phyloP scores from a whole-genome alignment of 2,797 vertebrate species.

The Xenops minutus region DNA sequence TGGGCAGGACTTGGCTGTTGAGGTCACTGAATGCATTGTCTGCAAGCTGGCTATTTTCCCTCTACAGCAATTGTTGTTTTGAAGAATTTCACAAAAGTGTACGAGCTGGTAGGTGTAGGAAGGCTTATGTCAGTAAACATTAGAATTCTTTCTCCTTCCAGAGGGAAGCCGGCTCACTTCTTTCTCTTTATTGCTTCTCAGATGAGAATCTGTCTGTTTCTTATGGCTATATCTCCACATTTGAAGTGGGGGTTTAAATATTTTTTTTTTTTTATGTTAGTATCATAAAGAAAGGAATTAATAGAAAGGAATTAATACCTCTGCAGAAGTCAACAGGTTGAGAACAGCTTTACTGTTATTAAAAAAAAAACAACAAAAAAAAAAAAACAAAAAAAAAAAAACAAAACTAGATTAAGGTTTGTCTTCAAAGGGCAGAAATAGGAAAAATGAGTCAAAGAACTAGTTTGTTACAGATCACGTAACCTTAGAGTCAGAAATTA shows the following conservation, averaged over 20 bases:
- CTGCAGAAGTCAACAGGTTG: background rate
- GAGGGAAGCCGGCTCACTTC: background rate
- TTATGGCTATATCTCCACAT: background rate
- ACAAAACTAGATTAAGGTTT: background rate
- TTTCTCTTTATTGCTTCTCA: background rate
- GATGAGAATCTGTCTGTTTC: background rate
- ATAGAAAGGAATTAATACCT: background rate
- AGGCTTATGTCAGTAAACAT: background rate
- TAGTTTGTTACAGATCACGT: background rate
- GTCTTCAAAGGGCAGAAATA: background rate
- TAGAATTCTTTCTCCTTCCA: background rate
- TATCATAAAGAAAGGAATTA: background rate
- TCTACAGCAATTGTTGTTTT: background rate
- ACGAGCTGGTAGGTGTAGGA: background rate
- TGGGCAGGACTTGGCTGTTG: background rate
- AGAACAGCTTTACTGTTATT: background rate
- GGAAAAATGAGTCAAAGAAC: background rate
- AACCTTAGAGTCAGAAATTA: background rate
- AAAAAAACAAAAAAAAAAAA: background rate
- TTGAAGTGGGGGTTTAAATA: background rate
- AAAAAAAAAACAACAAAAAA: background rate
- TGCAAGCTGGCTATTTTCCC: background rate
- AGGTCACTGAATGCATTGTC: slow-evolving; percentile 4
- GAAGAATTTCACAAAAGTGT: background rate
- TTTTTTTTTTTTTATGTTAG: background rate